These are phyloP conservation scores for Sitta europaea DNA, from an alignment of 2,113 vertebrate genomes.

Conservation along the genomic window DNA sequence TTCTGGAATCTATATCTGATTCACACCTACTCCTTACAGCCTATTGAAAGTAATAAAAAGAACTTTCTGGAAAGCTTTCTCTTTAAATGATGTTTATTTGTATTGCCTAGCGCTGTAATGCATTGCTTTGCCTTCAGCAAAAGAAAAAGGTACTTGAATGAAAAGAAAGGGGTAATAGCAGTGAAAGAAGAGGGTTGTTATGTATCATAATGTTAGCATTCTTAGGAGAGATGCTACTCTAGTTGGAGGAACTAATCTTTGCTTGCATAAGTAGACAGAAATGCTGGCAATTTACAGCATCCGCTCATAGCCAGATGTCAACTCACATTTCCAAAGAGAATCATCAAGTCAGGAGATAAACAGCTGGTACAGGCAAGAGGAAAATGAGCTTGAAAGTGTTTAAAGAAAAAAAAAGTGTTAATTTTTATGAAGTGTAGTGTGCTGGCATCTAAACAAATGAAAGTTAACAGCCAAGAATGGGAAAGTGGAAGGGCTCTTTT, in stretches of 20 bases:
- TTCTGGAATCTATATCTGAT: not conserved
- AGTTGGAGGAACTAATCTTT: constrained; percentile 43
- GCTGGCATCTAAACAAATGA: constrained; percentile 42
- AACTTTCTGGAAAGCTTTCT: constrained; percentile 20
- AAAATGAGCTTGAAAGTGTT: constrained; percentile 62
- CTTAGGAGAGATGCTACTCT: constrained; percentile 32
- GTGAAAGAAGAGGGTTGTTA: constrained; percentile 29
- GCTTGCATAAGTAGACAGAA: constrained; percentile 61
- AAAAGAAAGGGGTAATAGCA: constrained; percentile 17
- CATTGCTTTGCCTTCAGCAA: constrained; percentile 15
- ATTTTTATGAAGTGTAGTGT: constrained; percentile 48
- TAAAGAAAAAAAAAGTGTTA: constrained; percentile 49
- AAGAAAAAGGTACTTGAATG: constrained; percentile 17
- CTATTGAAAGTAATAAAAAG: not conserved
- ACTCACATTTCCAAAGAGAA: constrained; percentile 54
- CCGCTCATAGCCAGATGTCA: constrained; percentile 53
- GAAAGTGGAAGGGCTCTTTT: not conserved
- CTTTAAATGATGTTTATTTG: constrained; percentile 13
- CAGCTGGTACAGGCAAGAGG: constrained; percentile 49
- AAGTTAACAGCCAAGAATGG: constrained; percentile 6
- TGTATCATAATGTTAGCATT: constrained; percentile 30
- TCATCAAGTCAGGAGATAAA: constrained; percentile 62
- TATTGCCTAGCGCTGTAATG: constrained; percentile 15
- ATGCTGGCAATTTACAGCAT: constrained; percentile 57
- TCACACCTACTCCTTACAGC: not conserved